A percentile compares a stretch with the other conserved stretches of the same genome.
Evolutionary conservation across 2,888 invertebrate species (phyloP).

Genomic region (Tachina lurida): DNA sequence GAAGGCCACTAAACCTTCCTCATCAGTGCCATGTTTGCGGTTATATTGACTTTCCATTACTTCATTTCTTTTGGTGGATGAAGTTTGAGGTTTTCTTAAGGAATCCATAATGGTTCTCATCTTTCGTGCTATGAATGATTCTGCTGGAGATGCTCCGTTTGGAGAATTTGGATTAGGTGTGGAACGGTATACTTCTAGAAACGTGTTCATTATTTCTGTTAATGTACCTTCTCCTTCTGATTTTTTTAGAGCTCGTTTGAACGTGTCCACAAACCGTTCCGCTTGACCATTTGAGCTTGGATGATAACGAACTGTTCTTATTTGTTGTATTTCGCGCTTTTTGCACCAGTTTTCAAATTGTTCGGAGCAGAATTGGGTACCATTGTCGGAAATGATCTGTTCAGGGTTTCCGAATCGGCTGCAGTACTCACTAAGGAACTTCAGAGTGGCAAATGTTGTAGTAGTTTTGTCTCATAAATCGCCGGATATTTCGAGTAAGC

Average conservation of each 20-base stretch:
- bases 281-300: slow-evolving; percentile 34
- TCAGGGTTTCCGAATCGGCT: slow-evolving; percentile 16
- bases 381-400: slow-evolving; percentile 32
- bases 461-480: too few species aligned
- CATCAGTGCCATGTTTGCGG: too few species aligned
- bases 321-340: slow-evolving; percentile 4
- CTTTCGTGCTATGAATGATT: not conserved
- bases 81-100: too few species aligned
- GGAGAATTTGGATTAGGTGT: not conserved
- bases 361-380: slow-evolving; percentile 30
- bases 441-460: not conserved
- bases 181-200: slow-evolving; percentile 3
- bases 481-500: too few species aligned
- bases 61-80: too few species aligned
- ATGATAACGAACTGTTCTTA: slow-evolving; percentile 41
- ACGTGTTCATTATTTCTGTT: not conserved
- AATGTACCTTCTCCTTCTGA: slow-evolving; percentile 27
- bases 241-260: slow-evolving; percentile 51
- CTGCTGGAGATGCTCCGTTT: not conserved
- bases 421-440: not conserved
- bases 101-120: too few species aligned
- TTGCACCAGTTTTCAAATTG: slow-evolving; percentile 4
- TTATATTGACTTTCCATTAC: too few species aligned
- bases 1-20: too few species aligned
- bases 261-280: slow-evolving; percentile 44